Percentiles rank a stretch among this genome's conserved stretches.
These are phyloP conservation scores for Catocala sponsa DNA, from an alignment of 2,888 invertebrate species.

Conservation along the genomic window DNA sequence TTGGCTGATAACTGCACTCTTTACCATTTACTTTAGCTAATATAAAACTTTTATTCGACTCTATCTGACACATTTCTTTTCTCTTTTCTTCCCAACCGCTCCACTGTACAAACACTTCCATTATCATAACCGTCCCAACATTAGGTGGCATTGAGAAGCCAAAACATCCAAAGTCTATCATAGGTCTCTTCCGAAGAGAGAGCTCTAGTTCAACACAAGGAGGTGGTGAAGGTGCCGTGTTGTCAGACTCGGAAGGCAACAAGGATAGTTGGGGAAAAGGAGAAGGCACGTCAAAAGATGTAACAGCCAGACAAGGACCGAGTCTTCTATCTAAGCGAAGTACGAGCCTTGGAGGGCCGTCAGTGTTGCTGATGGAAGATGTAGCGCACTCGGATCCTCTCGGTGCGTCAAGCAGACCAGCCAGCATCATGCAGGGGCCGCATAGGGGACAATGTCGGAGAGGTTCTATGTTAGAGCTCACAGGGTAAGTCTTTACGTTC, in stretches of 20 bases:
- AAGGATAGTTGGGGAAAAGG: slow-evolving; percentile 77
- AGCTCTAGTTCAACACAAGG: slow-evolving; percentile 92
- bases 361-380: slow-evolving; percentile 89
- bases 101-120: slow-evolving; percentile 56
- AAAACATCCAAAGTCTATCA: slow-evolving; percentile 94
- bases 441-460: slow-evolving; percentile 91
- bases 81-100: slow-evolving; percentile 64
- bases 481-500: slow-evolving; percentile 87
- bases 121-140: slow-evolving; percentile 57
- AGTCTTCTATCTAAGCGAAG: slow-evolving; percentile 80
- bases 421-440: slow-evolving; percentile 88
- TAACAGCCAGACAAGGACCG: slow-evolving; percentile 74
- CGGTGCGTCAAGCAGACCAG: slow-evolving; percentile 89
- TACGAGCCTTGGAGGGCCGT: slow-evolving; percentile 81
- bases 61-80: slow-evolving; percentile 69
- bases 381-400: slow-evolving; percentile 89
- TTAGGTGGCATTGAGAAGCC: slow-evolving; percentile 95
- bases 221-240: slow-evolving; percentile 80
- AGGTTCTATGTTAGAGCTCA: slow-evolving; percentile 94
- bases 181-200: slow-evolving; percentile 95
- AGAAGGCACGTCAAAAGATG: slow-evolving; percentile 79
- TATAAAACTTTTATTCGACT: slow-evolving; percentile 49
- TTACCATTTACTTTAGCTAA: slow-evolving; percentile 40
- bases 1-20: slow-evolving; percentile 26
- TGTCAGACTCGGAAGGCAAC: slow-evolving; percentile 88